Percentiles rank a stretch among this genome's conserved stretches.
Evolutionary conservation across 2,888 invertebrate genomes (phyloP).

Genomic region (Mimas tiliae): DNA sequence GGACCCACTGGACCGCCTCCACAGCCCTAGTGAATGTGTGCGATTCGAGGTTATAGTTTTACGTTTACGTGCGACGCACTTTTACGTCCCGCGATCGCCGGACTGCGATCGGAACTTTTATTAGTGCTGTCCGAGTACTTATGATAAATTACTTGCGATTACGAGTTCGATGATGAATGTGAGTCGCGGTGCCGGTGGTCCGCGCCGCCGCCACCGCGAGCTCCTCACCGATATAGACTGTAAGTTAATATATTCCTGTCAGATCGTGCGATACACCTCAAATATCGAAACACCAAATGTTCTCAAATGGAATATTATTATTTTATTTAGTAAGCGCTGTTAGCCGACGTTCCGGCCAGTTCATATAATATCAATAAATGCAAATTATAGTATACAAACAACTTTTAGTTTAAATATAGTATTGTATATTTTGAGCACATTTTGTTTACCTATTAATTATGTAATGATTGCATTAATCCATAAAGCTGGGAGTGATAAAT

Average conservation of each 20-base stretch:
- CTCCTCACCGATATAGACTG: constrained; percentile 60
- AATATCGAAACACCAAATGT: constrained; percentile 78
- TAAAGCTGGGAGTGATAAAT: constrained; percentile 38
- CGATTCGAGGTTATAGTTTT: constrained; percentile 83
- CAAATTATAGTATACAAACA: constrained; percentile 46
- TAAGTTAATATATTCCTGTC: constrained; percentile 79
- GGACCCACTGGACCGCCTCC: constrained; percentile 77
- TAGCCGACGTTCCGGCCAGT: constrained; percentile 77
- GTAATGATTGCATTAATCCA: constrained; percentile 30
- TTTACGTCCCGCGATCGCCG: constrained; percentile 71
- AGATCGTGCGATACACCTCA: constrained; percentile 71
- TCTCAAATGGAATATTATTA: constrained; percentile 53
- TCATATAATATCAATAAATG: constrained; percentile 59
- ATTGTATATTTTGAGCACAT: constrained; percentile 1
- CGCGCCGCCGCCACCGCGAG: constrained; percentile 61
- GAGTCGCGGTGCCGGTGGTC: constrained; percentile 58
- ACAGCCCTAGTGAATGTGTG: constrained; percentile 80
- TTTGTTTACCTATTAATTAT: constrained; percentile 24
- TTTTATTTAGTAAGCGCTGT: constrained; percentile 67
- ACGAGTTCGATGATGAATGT: constrained; percentile 66
- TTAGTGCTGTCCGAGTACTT: constrained; percentile 80
- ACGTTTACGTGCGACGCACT: constrained; percentile 79
- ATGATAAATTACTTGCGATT: constrained; percentile 79
- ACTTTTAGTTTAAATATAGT: constrained; percentile 47
- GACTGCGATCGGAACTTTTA: constrained; percentile 76